A percentile compares a stretch with the other conserved stretches of the same genome.
Conservation (phyloP, 2,797 vertebrate species). For the Pseudomugil tenellus region DNA sequence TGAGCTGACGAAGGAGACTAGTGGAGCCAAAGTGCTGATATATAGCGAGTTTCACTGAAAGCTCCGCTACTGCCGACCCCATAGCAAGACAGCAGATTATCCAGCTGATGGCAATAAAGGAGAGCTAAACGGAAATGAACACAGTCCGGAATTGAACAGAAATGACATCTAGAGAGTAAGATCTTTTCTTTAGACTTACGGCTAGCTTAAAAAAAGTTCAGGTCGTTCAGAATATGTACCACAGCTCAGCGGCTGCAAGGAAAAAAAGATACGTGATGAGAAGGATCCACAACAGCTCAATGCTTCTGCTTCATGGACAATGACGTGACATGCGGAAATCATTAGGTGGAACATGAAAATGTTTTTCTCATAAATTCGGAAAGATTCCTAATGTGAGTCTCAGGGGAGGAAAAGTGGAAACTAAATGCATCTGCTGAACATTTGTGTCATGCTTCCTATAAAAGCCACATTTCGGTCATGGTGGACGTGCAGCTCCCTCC, state of each 20-base stretch:
- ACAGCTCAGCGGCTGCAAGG: constrained; percentile 33
- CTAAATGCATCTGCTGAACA: constrained; percentile 64
- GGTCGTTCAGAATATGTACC: constrained; percentile 22
- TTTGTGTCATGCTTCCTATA: constrained; percentile 62
- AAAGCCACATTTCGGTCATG: constrained; percentile 42
- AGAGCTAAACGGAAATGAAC: constrained; percentile 33
- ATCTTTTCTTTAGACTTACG: constrained; percentile 16
- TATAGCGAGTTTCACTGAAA: constrained; percentile 58
- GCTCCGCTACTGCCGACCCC: constrained; percentile 60
- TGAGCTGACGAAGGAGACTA: constrained; percentile 62
- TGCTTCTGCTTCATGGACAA: constrained; percentile 42
- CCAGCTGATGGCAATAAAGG: constrained; percentile 48
- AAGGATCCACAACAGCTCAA: constrained; percentile 52
- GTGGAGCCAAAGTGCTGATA: constrained; percentile 66
- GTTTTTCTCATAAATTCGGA: constrained; percentile 77
- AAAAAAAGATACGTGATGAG: constrained; percentile 60
- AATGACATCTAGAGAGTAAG: constrained; percentile 17
- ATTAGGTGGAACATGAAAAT: constrained; percentile 78
- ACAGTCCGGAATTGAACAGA: constrained; percentile 9
- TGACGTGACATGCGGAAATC: constrained; percentile 69
- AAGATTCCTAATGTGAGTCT: constrained; percentile 74
- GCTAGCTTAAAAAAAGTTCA: constrained; percentile 35
- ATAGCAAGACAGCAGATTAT: constrained; percentile 52
- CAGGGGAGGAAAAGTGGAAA: constrained; percentile 39
- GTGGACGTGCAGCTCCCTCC: constrained; percentile 39